Conservation (phyloP, 2,888 invertebrate genomes). For the Ophion ventricosus region DNA sequence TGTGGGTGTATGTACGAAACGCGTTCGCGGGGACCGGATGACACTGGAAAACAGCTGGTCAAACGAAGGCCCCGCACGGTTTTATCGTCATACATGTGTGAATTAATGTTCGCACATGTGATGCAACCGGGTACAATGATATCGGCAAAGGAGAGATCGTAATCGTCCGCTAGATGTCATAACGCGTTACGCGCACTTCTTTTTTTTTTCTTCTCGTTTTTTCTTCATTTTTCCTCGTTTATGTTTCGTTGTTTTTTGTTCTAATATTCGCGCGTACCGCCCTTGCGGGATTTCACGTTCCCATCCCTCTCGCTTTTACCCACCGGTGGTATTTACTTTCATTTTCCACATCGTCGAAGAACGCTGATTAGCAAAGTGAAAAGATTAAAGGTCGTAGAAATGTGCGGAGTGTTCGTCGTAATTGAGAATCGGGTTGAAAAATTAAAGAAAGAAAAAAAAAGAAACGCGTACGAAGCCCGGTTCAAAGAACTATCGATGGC, state of each 20-base stretch:
- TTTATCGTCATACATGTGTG: background rate
- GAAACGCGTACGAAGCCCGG: background rate
- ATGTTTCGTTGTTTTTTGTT: background rate
- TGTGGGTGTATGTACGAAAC: background rate
- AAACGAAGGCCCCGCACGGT: background rate
- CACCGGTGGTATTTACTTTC: background rate
- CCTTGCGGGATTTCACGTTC: background rate
- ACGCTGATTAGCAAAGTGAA: background rate
- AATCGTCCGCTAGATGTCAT: background rate
- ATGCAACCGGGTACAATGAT: background rate
- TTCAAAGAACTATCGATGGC: background rate
- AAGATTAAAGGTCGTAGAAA: background rate
- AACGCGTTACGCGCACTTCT: background rate
- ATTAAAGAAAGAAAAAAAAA: background rate
- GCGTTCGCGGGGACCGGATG: background rate
- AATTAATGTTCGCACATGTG: slow-evolving; percentile 3
- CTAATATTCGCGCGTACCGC: background rate
- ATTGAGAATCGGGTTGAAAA: background rate
- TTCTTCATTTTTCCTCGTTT: background rate
- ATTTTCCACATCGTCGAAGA: background rate
- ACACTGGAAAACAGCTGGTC: background rate
- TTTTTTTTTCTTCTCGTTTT: background rate
- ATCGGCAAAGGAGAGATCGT: slow-evolving; percentile 11
- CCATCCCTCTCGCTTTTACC: background rate
- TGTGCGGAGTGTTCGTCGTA: background rate